Evolutionary conservation across 2,113 vertebrate genomes (phyloP).

Genomic region (Aegithalos caudatus): DNA sequence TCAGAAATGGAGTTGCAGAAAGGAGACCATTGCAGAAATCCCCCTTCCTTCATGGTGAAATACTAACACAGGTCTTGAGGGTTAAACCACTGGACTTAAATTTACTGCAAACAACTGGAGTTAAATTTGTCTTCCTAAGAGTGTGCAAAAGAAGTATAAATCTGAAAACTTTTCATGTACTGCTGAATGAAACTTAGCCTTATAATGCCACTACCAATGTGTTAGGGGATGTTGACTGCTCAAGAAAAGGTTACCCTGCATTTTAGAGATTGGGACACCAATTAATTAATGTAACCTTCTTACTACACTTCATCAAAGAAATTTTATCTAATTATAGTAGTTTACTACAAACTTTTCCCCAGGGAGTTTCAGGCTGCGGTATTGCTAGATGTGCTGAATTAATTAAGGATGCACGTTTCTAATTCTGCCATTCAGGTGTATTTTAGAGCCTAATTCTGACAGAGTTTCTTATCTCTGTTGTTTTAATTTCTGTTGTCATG

Average conservation of each 20-base stretch:
- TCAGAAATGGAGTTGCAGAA: background rate
- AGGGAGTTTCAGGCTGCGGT: slow-evolving; percentile 12
- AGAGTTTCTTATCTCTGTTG: background rate
- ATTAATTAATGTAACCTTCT: background rate
- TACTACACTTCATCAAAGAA: background rate
- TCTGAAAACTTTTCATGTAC: background rate
- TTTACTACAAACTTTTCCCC: slow-evolving; percentile 23
- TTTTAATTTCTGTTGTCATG: background rate
- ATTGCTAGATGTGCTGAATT: background rate
- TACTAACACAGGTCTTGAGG: background rate
- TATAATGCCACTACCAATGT: background rate
- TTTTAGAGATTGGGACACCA: background rate
- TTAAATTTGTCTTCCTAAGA: background rate
- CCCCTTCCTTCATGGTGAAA: background rate
- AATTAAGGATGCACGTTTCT: background rate
- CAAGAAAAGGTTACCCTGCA: background rate
- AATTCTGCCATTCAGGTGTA: background rate
- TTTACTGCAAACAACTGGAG: background rate
- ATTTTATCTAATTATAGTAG: background rate
- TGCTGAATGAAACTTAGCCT: background rate
- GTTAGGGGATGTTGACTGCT: background rate
- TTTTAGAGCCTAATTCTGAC: background rate
- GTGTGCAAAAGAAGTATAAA: background rate
- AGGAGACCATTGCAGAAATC: background rate
- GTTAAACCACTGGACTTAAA: background rate